Conservation (phyloP, 2,888 invertebrate genomes). For the Scaptodrosophila latifasciaeformis region DNA sequence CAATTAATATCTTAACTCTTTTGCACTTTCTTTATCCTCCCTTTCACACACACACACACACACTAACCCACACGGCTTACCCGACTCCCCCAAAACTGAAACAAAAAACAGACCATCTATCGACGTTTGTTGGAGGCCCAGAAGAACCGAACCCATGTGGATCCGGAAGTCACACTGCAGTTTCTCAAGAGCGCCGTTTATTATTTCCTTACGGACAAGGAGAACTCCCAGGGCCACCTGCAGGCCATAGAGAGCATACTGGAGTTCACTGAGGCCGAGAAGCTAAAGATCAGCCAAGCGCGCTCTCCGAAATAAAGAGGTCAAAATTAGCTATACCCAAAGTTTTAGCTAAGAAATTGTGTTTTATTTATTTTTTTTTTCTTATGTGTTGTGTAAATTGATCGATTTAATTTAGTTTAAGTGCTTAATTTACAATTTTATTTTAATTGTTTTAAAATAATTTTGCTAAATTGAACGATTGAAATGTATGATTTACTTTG, state of each 20-base stretch:
- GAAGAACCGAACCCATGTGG: slow-evolving; percentile 83
- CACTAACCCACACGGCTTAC: slow-evolving; percentile 1
- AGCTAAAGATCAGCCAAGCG: slow-evolving; percentile 85
- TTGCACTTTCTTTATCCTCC: slow-evolving; percentile 40
- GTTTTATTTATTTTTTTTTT: slow-evolving; percentile 49
- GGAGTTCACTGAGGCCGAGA: slow-evolving; percentile 88
- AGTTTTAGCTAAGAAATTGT: slow-evolving; percentile 54
- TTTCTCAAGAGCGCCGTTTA: slow-evolving; percentile 95
- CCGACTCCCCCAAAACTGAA: background rate
- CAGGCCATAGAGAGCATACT: slow-evolving; percentile 92
- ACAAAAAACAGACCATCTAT: slow-evolving; percentile 84
- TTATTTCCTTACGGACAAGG: slow-evolving; percentile 92
- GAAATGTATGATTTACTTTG: slow-evolving; percentile 38
- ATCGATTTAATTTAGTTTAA: slow-evolving; percentile 40
- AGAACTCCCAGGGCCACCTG: slow-evolving; percentile 91
- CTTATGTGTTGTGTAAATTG: slow-evolving; percentile 57
- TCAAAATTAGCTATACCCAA: background rate
- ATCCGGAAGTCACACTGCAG: slow-evolving; percentile 93
- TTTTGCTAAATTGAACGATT: slow-evolving; percentile 53
- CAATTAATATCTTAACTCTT: slow-evolving; percentile 33
- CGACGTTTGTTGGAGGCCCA: slow-evolving; percentile 87
- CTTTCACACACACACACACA: slow-evolving; percentile 10
- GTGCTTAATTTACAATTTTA: slow-evolving; percentile 61
- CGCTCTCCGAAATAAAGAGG: slow-evolving; percentile 74
- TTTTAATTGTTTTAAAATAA: slow-evolving; percentile 64